Base-by-base conservation (phyloP, 2,113 vertebrate genomes). In the Phodopus roborovskii region DNA sequence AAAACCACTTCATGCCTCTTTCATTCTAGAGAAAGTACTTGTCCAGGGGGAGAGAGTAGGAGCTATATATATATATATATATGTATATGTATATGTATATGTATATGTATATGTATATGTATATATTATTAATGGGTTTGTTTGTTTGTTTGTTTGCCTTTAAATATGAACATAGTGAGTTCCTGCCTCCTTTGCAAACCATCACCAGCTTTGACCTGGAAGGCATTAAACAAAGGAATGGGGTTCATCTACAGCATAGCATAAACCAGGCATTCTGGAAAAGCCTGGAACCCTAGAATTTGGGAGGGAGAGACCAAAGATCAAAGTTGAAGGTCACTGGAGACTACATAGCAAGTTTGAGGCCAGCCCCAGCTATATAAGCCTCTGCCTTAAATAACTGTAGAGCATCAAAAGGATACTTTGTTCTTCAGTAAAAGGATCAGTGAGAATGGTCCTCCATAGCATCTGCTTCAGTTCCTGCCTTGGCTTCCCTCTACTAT, bases 11-110 rank as follows among this genome's bases (percentile, higher is more conserved):
- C 79, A 93, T 84, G 15, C 48, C 6, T 64, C 88, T 73, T 68
- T 85, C 62, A 64, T 95, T 95, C 42, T 81, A 84, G 42, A 56
- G 88, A 66, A 92, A 53, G 45, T 22, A 91, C 17, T 94, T 79
- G 5, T 58, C 36, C 24, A 60, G 3, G 88, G 58, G 64, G 58
- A 78, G 22, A 75, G 3, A 45, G 39, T 39, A 4, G 48, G 1
- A n/a, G n/a, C n/a, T n/a, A n/a, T 45, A 45, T 45, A 45, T 45
- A 45, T 45, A 45, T 45, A 45, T 45, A 45, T 6, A 45, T 45
- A 45, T 45, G 6, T 45, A 45, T 45, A 45, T 45, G 6, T 45
- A 45, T 45, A 45, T 45, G 6, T 45, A 45, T 45, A 45, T 45
- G 6, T 45, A 45, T 45, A 45, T 45, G 6, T 45, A 45, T 45